A percentile compares a stretch with the other conserved stretches of the same genome.
Conservation (phyloP, 1,140 invertebrate species). For the Phenacoccus solenopsis region DNA sequence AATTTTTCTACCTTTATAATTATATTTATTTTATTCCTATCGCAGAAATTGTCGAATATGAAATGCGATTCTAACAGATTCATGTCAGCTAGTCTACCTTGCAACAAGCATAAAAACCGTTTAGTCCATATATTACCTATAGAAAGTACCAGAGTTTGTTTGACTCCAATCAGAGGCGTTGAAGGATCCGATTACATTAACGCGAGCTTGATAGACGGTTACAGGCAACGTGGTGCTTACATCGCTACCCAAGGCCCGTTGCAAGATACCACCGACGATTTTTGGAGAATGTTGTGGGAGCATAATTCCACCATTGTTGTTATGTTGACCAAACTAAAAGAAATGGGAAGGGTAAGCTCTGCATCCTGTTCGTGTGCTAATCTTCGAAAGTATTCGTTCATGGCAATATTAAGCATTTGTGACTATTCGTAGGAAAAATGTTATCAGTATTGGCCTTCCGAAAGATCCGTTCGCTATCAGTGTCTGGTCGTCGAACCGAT, state of each 20-base stretch:
- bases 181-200: slow-evolving; percentile 99
- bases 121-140: slow-evolving; percentile 94
- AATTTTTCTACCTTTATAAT: neutral
- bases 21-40: slow-evolving; percentile 28
- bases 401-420: neutral
- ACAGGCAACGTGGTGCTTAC: slow-evolving; percentile 82
- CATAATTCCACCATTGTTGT: slow-evolving; percentile 99
- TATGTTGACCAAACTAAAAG: slow-evolving; percentile 94
- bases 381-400: neutral
- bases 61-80: slow-evolving; percentile 89
- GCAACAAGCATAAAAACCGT: slow-evolving; percentile 93
- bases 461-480: slow-evolving; percentile 87
- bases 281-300: slow-evolving; percentile 99
- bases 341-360: slow-evolving; percentile 78
- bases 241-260: slow-evolving; percentile 97
- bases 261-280: slow-evolving; percentile 90
- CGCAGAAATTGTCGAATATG: slow-evolving; percentile 78
- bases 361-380: neutral
- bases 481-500: slow-evolving; percentile 98
- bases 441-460: slow-evolving; percentile 97
- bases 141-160: slow-evolving; percentile 86
- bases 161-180: slow-evolving; percentile 77
- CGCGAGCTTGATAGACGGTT: slow-evolving; percentile 94
- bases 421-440: slow-evolving; percentile 79
- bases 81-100: slow-evolving; percentile 86